Conservation (phyloP, 1,140 invertebrate genomes). For the Hypothenemus hampei region DNA sequence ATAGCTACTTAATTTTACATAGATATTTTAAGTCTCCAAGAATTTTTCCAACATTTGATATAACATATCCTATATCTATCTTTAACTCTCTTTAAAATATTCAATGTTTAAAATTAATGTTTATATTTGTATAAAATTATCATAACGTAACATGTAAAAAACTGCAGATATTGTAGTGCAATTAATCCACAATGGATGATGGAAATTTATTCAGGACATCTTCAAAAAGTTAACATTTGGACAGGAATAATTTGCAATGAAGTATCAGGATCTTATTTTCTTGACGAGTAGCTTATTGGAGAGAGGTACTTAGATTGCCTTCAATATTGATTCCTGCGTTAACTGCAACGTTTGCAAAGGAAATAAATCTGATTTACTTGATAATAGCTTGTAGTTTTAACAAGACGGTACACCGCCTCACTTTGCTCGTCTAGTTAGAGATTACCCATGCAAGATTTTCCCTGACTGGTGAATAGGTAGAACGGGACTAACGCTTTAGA, state of each 20-base stretch:
- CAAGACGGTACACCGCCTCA: neutral
- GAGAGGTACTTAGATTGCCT: neutral
- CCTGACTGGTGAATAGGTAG: neutral
- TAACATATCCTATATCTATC: too few relatives aligned
- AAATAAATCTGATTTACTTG: neutral
- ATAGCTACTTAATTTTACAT: too few relatives aligned
- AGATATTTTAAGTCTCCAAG: too few relatives aligned
- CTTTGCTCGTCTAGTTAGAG: neutral
- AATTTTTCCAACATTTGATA: too few relatives aligned
- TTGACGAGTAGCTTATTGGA: neutral
- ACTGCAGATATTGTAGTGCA: too few relatives aligned
- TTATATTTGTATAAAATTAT: too few relatives aligned
- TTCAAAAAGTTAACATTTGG: neutral
- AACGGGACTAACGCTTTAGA: neutral
- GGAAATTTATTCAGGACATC: too few relatives aligned
- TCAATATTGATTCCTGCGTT: neutral
- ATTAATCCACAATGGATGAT: neutral
- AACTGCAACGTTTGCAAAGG: neutral
- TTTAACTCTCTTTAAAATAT: too few relatives aligned
- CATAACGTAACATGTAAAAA: too few relatives aligned
- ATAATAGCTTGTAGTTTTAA: neutral
- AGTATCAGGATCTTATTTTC: neutral
- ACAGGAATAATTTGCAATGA: neutral
- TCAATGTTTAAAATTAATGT: too few relatives aligned
- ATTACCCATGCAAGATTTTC: neutral